Evolutionary conservation across 2,888 invertebrate genomes (phyloP).

Genomic region (Apomyelois bistriatella): DNA sequence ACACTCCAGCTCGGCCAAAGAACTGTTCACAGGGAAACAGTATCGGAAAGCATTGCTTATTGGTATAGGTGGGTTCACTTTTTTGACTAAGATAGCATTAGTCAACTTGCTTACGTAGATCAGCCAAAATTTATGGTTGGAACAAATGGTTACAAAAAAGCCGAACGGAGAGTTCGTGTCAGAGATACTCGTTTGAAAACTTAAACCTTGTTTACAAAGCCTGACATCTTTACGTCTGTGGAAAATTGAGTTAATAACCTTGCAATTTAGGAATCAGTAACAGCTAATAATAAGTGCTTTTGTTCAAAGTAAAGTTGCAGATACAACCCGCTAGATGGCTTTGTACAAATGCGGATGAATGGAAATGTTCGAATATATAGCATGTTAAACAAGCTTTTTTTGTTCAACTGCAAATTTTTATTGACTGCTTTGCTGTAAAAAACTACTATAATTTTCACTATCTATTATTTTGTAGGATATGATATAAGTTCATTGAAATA

Average conservation of each 20-base stretch:
- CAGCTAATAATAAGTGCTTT: neutral
- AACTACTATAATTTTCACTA: too few species aligned
- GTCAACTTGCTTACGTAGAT: too few species aligned
- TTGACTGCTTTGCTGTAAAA: too few species aligned
- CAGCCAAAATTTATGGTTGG: too few species aligned
- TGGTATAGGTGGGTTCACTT: constrained; percentile 42
- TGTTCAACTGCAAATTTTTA: too few species aligned
- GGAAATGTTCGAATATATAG: neutral
- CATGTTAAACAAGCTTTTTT: too few species aligned
- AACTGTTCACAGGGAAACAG: constrained; percentile 68
- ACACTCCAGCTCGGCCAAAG: constrained; percentile 59
- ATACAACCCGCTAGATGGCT: neutral
- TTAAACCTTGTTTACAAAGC: too few species aligned
- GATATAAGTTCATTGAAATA: too few species aligned
- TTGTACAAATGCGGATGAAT: neutral
- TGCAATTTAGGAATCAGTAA: neutral
- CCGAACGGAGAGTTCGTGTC: too few species aligned
- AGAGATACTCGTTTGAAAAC: too few species aligned
- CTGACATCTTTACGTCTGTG: neutral
- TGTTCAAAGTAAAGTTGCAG: neutral
- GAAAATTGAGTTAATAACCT: neutral
- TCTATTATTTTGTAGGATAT: too few species aligned
- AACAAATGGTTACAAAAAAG: too few species aligned
- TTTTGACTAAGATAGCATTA: neutral
- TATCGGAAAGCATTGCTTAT: constrained; percentile 67